These are phyloP conservation scores for Aselliscus stoliczkanus DNA, from an alignment of 2,797 vertebrate genomes.

Conservation along the genomic window DNA sequence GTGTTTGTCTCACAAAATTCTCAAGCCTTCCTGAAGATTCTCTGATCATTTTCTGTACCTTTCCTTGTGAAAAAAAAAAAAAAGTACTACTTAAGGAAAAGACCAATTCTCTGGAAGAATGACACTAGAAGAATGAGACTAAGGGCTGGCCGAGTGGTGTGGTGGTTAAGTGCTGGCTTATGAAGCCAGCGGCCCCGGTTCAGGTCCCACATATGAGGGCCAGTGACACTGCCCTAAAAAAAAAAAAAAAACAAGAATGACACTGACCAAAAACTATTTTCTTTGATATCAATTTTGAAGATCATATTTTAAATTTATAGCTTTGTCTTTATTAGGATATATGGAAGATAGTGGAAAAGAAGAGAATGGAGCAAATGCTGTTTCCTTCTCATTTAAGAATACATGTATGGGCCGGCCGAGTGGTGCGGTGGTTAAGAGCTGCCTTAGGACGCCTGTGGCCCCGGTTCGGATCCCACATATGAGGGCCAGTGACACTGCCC, in stretches of 20 bases:
- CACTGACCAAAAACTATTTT: conserved; percentile 62
- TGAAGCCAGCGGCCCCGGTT: too few relatives aligned
- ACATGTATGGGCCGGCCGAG: too few relatives aligned
- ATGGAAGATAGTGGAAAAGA: neutral
- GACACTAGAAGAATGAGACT: conserved; percentile 47
- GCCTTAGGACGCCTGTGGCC: too few relatives aligned
- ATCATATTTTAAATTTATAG: conserved; percentile 51
- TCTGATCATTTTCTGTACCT: conserved; percentile 72
- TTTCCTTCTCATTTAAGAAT: conserved; percentile 58
- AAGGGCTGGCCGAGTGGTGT: too few relatives aligned
- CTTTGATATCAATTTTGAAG: conserved; percentile 37
- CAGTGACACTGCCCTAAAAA: too few relatives aligned
- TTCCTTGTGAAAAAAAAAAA: conserved; percentile 63
- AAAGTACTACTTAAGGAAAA: conserved; percentile 47
- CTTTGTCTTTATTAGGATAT: conserved; percentile 20
- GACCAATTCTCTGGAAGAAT: conserved; percentile 45
- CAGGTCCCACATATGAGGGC: too few relatives aligned
- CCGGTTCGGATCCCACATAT: too few relatives aligned
- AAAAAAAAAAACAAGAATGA: too few relatives aligned
- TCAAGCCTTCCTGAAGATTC: conserved; percentile 75
- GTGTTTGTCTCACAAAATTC: conserved; percentile 74
- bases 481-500: too few relatives aligned
- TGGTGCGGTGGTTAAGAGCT: too few relatives aligned
- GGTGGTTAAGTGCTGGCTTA: too few relatives aligned
- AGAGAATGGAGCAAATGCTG: neutral